Conservation (phyloP, 1,140 invertebrate species). For the Cherax destructor region DNA sequence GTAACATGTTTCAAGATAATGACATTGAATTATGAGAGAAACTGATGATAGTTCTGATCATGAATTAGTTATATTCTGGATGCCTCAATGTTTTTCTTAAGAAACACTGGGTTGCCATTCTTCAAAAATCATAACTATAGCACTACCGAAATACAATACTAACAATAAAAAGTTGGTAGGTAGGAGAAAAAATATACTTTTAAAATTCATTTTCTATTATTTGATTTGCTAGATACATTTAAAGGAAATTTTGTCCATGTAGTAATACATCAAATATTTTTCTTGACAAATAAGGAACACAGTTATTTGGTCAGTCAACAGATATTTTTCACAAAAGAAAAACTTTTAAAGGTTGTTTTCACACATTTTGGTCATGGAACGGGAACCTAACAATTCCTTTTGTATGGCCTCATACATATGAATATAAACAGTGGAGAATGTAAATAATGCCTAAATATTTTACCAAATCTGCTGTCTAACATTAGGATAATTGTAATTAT, state of each 20-base stretch:
- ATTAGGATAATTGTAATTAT: not conserved
- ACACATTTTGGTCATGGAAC: not conserved
- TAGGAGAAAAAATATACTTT: conserved; percentile 10
- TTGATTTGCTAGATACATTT: not conserved
- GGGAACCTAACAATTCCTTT: not conserved
- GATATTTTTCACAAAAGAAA: not conserved
- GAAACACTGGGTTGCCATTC: not conserved
- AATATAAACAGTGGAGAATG: not conserved
- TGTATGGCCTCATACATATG: not conserved
- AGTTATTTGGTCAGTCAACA: not conserved
- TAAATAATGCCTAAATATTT: conserved; percentile 15
- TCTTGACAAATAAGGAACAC: not conserved
- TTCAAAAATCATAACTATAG: not conserved
- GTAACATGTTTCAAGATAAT: not conserved
- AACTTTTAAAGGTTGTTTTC: not conserved
- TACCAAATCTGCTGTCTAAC: conserved; percentile 6
- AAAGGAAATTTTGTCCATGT: not conserved
- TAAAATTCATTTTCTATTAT: conserved; percentile 6
- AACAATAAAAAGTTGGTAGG: conserved; percentile 1
- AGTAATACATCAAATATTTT: not conserved
- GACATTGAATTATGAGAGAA: too few relatives aligned
- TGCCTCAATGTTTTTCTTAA: not conserved
- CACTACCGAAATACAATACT: not conserved
- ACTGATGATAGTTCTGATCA: too few relatives aligned
- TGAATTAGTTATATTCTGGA: too few relatives aligned